Conservation (phyloP, 2,797 vertebrate genomes). For the Enteromius treurensis region DNA sequence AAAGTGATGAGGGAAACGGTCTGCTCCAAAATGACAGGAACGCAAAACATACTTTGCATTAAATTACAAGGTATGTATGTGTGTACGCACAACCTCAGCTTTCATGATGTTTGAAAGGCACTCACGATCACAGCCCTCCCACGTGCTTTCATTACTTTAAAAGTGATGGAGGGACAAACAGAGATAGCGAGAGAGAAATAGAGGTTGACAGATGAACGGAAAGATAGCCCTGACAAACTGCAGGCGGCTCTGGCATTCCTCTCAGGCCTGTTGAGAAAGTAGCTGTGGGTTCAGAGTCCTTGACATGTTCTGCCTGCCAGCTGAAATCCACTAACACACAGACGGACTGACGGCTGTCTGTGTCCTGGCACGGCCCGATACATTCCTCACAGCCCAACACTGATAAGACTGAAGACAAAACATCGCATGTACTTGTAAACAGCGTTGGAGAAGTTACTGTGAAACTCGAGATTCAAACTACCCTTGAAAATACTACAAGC, state of each 20-base stretch:
- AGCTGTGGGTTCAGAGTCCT: slow-evolving; percentile 17
- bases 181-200: not conserved
- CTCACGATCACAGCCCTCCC: slow-evolving; percentile 4
- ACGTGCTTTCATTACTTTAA: not conserved
- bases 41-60: not conserved
- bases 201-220: slow-evolving; percentile 5
- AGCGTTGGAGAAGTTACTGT: not conserved
- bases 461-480: not conserved
- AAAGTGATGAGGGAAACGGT: not conserved
- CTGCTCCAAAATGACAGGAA: not conserved
- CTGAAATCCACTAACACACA: slow-evolving; percentile 29
- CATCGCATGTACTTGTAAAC: slow-evolving; percentile 14
- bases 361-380: slow-evolving; percentile 44
- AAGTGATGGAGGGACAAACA: not conserved
- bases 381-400: slow-evolving; percentile 44
- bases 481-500: not conserved
- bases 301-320: slow-evolving; percentile 36
- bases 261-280: slow-evolving; percentile 29
- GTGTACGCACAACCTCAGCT: not conserved
- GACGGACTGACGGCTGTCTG: not conserved
- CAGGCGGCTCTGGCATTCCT: slow-evolving; percentile 29
- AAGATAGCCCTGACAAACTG: slow-evolving; percentile 2
- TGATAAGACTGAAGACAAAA: slow-evolving; percentile 32
- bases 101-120: not conserved
- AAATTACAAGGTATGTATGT: not conserved